Base-by-base conservation (phyloP, 1,140 invertebrate genomes). In the Neotoxoptera formosana region DNA sequence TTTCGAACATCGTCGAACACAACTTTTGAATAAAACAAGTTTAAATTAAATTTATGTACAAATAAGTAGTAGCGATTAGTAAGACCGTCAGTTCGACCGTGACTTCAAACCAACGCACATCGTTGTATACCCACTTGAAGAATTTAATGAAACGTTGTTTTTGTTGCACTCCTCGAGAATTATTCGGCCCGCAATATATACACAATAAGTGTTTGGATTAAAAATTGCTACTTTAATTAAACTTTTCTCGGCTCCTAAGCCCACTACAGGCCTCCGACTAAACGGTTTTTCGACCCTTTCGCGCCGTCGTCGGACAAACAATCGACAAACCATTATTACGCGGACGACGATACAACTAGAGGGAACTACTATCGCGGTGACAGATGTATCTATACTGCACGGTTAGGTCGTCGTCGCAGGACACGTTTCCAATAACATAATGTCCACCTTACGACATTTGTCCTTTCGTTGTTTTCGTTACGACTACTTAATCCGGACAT, bases 161-260 rank as follows among this genome's bases (percentile, higher is more conserved):
- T 89, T 48, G 48, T 56, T 89, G 41, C 34, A 36, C 21, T 56
- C 14, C 51, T 30, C 21, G 21, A 25, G 34, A 89, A 51, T 89
- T 89, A 34, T 89, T 89, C 9, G 34, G 88, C 14, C 56, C 6
- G 34, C 34, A 17, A 41, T 41, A 41, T 41, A 1, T 41, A n/a
- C n/a, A n/a, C n/a, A 41, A 56, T 23, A n/a, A 89, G 34, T 89
- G 51, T 89, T 89, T 89, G 36, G 88, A 89, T 56, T 56, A 53
- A 89, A 89, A 51, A 56, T 89, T 53, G 30, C 11, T 89, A 89
- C 21, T 89, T 89, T 89, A 89, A 56, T 56, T 51, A 89, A 89
- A 89, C 45, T 76, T 76, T 41, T 6, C 45, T 86, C 30, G 84
- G 84, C 47, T 47, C 60, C 60, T 76, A 76, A 45, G 6, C 84